Conservation (phyloP, 2,797 vertebrate genomes). For the Cyprinodon diabolis region DNA sequence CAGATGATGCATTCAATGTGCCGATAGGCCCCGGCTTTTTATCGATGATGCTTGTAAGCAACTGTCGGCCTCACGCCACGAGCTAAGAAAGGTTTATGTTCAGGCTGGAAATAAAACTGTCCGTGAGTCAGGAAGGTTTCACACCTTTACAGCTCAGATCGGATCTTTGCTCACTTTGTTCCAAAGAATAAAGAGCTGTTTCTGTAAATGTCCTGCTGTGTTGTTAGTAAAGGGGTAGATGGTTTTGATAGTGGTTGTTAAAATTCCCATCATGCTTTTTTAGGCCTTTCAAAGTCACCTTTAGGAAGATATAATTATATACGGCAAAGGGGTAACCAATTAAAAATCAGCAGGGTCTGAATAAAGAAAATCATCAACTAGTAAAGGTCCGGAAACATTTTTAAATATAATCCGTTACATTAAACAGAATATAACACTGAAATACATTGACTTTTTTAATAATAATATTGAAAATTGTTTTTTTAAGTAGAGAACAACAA, state of each 20-base stretch:
- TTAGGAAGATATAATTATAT: too few species aligned
- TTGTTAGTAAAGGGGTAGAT: not conserved
- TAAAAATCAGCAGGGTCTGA: too few species aligned
- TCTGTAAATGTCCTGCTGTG: too few species aligned
- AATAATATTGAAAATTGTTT: too few species aligned
- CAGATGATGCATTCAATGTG: slow-evolving; percentile 22
- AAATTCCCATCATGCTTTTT: not conserved
- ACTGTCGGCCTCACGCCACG: slow-evolving; percentile 1
- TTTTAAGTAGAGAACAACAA: too few species aligned
- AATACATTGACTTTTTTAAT: too few species aligned
- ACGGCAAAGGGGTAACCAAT: too few species aligned
- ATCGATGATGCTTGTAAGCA: slow-evolving; percentile 4
- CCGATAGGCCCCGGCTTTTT: not conserved
- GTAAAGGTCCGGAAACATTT: too few species aligned
- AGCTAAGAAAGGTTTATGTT: not conserved
- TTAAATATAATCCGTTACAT: too few species aligned
- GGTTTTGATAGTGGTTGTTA: not conserved
- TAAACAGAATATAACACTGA: too few species aligned
- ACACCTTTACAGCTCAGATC: not conserved
- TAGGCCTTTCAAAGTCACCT: too few species aligned
- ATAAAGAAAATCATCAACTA: too few species aligned
- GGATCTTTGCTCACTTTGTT: not conserved
- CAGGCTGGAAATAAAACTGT: not conserved
- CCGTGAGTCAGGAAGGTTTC: not conserved
- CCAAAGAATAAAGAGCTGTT: not conserved